A percentile compares a stretch with the other conserved stretches of the same genome.
Evolutionary conservation across 2,797 vertebrate species (phyloP).

Genomic region (Hypotaenidia philippensis): DNA sequence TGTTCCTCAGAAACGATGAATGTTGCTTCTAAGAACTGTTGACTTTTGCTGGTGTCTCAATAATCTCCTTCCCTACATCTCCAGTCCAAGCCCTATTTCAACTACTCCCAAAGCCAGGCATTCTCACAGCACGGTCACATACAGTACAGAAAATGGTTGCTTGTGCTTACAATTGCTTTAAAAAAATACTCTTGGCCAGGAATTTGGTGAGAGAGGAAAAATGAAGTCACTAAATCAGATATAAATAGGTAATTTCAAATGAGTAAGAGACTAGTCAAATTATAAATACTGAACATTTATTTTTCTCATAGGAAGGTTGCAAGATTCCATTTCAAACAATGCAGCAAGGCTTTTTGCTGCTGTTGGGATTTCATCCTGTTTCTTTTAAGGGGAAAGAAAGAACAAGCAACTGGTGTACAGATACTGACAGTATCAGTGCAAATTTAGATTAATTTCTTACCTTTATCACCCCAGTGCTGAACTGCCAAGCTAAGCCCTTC

Average conservation of each 20-base stretch:
- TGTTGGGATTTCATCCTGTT: neutral
- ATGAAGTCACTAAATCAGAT: neutral
- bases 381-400: neutral
- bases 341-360: neutral
- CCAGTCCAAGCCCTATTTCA: neutral
- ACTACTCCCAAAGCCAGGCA: neutral
- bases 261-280: neutral
- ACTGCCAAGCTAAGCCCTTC: neutral
- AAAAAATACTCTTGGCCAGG: neutral
- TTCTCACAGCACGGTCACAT: neutral
- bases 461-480: neutral
- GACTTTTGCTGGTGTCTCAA: neutral
- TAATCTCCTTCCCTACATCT: neutral
- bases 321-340: slow-evolving; percentile 20
- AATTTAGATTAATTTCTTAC: neutral
- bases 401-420: slow-evolving; percentile 8
- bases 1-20: neutral
- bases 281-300: slow-evolving; percentile 71
- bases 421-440: slow-evolving; percentile 28
- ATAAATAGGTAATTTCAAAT: neutral
- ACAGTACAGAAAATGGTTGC: neutral
- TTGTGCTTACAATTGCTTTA: neutral
- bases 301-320: slow-evolving; percentile 16
- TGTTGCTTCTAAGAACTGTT: neutral
- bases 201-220: neutral